Conservation (phyloP, 2,797 vertebrate genomes). For the Phataginus tetradactyla region DNA sequence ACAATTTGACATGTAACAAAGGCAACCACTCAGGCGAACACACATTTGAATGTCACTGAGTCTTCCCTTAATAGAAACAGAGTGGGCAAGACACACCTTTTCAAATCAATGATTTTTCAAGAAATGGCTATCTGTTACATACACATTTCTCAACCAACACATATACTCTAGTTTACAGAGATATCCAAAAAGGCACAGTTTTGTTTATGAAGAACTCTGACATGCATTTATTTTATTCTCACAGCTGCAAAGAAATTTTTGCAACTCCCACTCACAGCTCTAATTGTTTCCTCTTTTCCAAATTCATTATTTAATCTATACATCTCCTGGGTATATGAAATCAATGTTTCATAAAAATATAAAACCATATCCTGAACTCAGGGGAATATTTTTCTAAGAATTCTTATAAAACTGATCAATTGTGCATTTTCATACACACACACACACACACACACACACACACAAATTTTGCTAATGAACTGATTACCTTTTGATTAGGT, state of each 20-base stretch:
- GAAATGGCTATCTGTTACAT: not conserved
- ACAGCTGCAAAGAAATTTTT: constrained; percentile 29
- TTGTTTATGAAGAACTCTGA: constrained; percentile 26
- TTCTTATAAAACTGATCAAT: not conserved
- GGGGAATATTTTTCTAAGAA: constrained; percentile 42
- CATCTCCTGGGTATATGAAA: constrained; percentile 40
- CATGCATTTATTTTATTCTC: constrained; percentile 7
- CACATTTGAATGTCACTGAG: not conserved
- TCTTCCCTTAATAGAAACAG: constrained; percentile 4
- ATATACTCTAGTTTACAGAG: not conserved
- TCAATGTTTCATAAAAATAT: constrained; percentile 16
- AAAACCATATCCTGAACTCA: not conserved
- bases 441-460: not conserved
- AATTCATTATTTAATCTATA: constrained; percentile 32
- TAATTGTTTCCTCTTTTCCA: constrained; percentile 24
- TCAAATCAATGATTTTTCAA: not conserved
- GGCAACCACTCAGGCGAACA: not conserved
- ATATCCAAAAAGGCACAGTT: not conserved
- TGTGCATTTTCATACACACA: constrained; percentile 21
- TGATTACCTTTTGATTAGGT: not conserved
- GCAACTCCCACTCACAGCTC: not conserved
- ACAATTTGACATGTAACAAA: not conserved
- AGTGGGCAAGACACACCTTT: not conserved
- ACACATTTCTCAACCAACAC: not conserved
- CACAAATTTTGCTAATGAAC: not conserved